These are phyloP conservation scores for Seira musarum DNA, from an alignment of 2,888 invertebrate genomes.

Conservation along the genomic window DNA sequence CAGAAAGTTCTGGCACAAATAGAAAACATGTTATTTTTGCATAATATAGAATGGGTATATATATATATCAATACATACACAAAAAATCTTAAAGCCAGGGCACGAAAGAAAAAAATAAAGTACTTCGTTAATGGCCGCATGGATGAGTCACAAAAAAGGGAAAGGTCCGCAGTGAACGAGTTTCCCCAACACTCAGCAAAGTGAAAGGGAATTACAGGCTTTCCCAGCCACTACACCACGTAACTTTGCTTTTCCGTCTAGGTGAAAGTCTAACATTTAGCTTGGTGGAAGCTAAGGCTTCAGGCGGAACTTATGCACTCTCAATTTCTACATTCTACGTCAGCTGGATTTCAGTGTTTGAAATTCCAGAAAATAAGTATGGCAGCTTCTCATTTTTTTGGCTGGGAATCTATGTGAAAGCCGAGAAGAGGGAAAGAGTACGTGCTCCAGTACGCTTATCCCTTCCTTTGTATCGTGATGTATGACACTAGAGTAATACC, in stretches of 20 bases:
- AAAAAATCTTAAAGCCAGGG: not conserved
- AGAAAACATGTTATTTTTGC: too few relatives aligned
- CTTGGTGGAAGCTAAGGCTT: not conserved
- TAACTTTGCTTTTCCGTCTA: not conserved
- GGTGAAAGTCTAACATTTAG: constrained; percentile 1
- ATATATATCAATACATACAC: too few relatives aligned
- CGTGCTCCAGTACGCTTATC: not conserved
- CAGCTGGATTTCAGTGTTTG: not conserved
- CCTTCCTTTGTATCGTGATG: too few relatives aligned
- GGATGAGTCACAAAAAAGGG: not conserved
- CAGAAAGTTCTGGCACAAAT: too few relatives aligned
- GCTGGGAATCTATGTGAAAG: too few relatives aligned
- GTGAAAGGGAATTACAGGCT: not conserved
- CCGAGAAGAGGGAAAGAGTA: not conserved
- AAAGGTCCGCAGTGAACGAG: too few relatives aligned
- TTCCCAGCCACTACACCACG: not conserved
- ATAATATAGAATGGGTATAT: too few relatives aligned
- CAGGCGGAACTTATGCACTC: not conserved
- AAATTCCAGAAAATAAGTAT: too few relatives aligned
- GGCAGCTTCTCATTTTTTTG: too few relatives aligned
- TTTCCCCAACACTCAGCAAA: not conserved
- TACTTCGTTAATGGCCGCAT: not conserved
- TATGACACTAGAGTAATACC: constrained; percentile 3
- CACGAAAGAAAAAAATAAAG: not conserved
- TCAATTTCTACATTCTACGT: constrained; percentile 1